These are phyloP conservation scores for Listrodromus nycthemerus DNA, from an alignment of 2,888 invertebrate genomes.

Conservation along the genomic window DNA sequence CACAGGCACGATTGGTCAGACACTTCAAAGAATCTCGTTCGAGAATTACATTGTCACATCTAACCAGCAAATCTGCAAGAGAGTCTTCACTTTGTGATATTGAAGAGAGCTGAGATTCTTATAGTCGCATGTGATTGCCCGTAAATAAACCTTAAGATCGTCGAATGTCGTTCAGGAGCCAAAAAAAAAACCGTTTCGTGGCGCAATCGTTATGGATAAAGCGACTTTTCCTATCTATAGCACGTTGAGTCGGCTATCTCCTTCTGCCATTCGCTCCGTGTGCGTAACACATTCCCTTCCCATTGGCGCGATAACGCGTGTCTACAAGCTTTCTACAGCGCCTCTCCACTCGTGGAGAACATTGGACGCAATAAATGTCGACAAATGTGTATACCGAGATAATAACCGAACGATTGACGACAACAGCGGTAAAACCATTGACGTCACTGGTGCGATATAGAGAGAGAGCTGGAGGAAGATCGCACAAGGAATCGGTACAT, in stretches of 20 bases:
- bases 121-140: too few species aligned
- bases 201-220: too few species aligned
- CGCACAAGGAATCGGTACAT: constrained; percentile 2
- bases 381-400: constrained; percentile 53
- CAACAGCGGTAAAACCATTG: constrained; percentile 69
- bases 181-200: too few species aligned
- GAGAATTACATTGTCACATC: background rate
- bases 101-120: too few species aligned
- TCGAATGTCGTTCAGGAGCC: too few species aligned
- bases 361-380: constrained; percentile 34
- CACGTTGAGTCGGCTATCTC: too few species aligned
- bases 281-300: background rate
- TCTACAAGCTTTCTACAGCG: constrained; percentile 20
- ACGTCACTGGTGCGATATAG: constrained; percentile 69
- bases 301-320: constrained; percentile 19
- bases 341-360: constrained; percentile 27
- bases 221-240: too few species aligned
- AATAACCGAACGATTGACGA: constrained; percentile 53
- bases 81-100: too few species aligned
- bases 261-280: too few species aligned
- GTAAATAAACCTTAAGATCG: too few species aligned
- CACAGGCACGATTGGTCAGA: background rate
- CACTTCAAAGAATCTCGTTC: background rate
- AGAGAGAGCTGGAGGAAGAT: constrained; percentile 15
- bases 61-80: too few species aligned